These are phyloP conservation scores for Papilio aristodemus DNA, from an alignment of 1,140 invertebrate species.

Conservation along the genomic window DNA sequence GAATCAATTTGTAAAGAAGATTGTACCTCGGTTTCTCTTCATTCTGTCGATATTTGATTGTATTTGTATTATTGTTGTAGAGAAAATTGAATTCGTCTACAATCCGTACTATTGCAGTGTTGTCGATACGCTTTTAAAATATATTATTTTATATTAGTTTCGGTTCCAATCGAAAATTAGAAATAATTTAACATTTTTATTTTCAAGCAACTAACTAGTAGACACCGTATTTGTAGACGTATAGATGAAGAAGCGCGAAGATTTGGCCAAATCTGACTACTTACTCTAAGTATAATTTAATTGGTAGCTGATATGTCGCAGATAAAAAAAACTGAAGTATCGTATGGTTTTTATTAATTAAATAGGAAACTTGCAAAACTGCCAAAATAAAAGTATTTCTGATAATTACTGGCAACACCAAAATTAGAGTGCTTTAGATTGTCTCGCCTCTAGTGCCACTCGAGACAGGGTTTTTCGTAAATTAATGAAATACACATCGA, in stretches of 20 bases:
- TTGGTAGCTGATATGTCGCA: too few species aligned
- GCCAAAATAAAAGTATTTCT: conserved; percentile 1
- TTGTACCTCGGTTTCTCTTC: conserved; percentile 19
- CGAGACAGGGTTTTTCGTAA: conserved; percentile 9
- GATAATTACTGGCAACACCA: not conserved
- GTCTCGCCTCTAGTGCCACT: conserved; percentile 15
- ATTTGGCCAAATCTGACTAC: too few species aligned
- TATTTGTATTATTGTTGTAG: conserved; percentile 28
- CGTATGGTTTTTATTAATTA: too few species aligned
- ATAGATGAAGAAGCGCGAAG: too few species aligned
- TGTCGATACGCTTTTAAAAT: conserved; percentile 17
- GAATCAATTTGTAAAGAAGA: conserved; percentile 1
- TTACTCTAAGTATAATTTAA: too few species aligned
- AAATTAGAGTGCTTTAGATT: conserved; percentile 24
- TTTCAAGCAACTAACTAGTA: not conserved
- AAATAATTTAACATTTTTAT: not conserved
- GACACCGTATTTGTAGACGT: too few species aligned
- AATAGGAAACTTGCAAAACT: not conserved
- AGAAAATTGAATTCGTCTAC: conserved; percentile 33
- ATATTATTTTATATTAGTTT: conserved; percentile 10
- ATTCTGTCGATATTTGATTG: conserved; percentile 27
- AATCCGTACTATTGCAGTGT: conserved; percentile 18
- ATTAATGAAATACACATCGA: not conserved
- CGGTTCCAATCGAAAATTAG: not conserved
- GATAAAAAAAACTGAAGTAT: too few species aligned